These are phyloP conservation scores for Aythya baeri DNA, from an alignment of 2,113 vertebrate species.

Conservation along the genomic window DNA sequence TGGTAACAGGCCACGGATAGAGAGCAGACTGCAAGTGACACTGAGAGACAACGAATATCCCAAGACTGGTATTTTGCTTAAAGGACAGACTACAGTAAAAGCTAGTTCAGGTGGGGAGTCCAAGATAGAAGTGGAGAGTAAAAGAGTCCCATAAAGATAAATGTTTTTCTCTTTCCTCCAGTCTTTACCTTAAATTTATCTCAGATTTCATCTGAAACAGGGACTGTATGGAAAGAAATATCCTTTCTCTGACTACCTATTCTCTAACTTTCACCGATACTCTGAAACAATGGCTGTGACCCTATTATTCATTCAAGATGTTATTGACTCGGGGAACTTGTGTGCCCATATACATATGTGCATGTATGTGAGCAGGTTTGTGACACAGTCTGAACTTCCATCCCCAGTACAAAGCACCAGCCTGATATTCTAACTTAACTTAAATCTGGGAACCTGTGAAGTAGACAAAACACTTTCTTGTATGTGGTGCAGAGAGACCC, in stretches of 20 bases:
- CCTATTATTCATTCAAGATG: background rate
- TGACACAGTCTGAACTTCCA: background rate
- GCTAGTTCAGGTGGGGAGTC: background rate
- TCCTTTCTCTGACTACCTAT: background rate
- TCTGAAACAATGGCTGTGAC: background rate
- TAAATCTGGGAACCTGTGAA: background rate
- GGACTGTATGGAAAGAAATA: background rate
- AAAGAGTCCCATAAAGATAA: background rate
- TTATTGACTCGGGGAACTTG: background rate
- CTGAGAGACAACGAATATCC: background rate
- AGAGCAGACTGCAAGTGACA: background rate
- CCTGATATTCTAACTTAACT: background rate
- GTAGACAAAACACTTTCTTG: background rate
- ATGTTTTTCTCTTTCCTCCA: background rate
- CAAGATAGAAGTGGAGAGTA: background rate
- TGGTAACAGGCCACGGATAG: background rate
- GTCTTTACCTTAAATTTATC: background rate
- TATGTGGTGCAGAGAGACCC: background rate
- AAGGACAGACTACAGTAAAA: background rate
- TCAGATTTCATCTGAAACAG: background rate
- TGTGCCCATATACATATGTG: fast-evolving
- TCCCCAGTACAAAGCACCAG: background rate
- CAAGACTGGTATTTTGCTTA: fast-evolving
- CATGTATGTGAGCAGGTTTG: background rate
- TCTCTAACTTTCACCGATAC: background rate